Conservation (phyloP, 2,113 vertebrate genomes). For the Anguilla japonica region DNA sequence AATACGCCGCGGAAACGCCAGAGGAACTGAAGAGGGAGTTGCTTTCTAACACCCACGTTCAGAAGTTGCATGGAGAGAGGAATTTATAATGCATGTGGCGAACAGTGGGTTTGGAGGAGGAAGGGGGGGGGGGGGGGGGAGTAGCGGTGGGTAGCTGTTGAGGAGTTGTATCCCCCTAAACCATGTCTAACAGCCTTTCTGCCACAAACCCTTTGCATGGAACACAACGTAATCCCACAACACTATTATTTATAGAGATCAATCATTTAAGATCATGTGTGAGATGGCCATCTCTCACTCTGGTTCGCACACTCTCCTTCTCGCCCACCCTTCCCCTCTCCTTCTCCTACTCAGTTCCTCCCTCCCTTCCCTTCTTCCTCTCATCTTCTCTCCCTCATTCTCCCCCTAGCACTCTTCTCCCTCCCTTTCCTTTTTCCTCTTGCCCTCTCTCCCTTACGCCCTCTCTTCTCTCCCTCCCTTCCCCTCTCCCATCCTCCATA, state of each 20-base stretch:
- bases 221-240: background rate
- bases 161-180: background rate
- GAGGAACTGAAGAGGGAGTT: background rate
- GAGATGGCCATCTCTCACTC: no score
- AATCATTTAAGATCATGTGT: background rate
- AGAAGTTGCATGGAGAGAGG: background rate
- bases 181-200: background rate
- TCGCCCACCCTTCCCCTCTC: no score
- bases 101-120: background rate
- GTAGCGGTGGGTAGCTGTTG: background rate
- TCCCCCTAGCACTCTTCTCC: background rate
- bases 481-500: no score
- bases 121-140: background rate
- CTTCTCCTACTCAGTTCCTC: no score
- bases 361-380: no score
- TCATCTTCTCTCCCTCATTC: no score
- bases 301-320: no score
- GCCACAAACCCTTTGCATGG: no score
- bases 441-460: no score
- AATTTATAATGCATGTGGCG: background rate
- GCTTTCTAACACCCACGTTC: background rate
- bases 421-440: no score
- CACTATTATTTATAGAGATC: constrained; percentile 9
- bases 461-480: no score
- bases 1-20: background rate